Conservation (phyloP, 2,888 invertebrate genomes). For the Magallana nippona region DNA sequence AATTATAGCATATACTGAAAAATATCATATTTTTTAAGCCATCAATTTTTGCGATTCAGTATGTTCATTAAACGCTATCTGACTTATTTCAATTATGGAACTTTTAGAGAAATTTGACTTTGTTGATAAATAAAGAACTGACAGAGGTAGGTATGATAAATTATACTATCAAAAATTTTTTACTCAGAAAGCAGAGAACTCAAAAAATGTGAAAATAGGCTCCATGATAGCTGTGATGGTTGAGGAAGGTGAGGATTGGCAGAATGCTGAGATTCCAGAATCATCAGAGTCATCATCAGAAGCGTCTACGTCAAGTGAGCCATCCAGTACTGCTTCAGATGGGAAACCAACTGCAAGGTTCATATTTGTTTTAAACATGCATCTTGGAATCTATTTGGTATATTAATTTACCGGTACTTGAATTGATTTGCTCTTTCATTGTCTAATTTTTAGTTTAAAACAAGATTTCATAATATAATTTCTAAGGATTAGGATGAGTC, state of each 20-base stretch:
- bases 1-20: no score
- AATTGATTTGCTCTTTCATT: neutral
- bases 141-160: no score
- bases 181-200: slow-evolving; percentile 81
- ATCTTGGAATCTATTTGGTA: neutral
- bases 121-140: no score
- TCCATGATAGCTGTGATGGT: slow-evolving; percentile 84
- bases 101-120: no score
- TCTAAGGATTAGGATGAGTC: slow-evolving; percentile 80
- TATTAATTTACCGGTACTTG: neutral
- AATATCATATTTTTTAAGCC: no score
- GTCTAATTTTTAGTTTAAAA: neutral
- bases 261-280: slow-evolving; percentile 79
- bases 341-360: slow-evolving; percentile 4
- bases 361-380: neutral
- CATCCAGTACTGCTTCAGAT: neutral
- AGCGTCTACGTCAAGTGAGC: slow-evolving; percentile 38
- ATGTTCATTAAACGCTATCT: no score
- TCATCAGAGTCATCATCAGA: slow-evolving; percentile 49
- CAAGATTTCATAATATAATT: slow-evolving; percentile 25
- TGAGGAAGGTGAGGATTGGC: slow-evolving; percentile 85
- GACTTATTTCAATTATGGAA: no score
- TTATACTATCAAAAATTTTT: neutral
- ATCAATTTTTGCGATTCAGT: no score
- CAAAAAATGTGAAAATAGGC: slow-evolving; percentile 82